Evolutionary conservation across 2,113 vertebrate genomes (phyloP).

Genomic region (Hydrolagus affinis): DNA sequence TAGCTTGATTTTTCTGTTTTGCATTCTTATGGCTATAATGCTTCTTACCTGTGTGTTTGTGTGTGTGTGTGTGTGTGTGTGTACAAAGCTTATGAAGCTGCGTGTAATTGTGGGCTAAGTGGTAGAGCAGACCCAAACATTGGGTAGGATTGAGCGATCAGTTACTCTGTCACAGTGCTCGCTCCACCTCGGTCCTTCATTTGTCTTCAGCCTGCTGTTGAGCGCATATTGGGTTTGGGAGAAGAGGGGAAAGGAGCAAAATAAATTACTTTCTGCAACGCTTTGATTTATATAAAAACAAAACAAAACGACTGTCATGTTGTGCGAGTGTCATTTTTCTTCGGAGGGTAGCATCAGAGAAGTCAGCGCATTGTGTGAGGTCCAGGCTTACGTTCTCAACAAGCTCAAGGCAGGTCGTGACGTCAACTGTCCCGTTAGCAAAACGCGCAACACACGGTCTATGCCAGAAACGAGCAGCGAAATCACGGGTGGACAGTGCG

Average conservation of each 20-base stretch:
- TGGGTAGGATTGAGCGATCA: background rate
- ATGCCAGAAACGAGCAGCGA: too few species aligned
- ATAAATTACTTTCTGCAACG: background rate
- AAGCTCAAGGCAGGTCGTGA: background rate
- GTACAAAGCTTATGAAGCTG: background rate
- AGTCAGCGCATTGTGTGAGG: background rate
- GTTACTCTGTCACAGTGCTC: background rate
- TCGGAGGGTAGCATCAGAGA: background rate
- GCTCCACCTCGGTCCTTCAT: background rate
- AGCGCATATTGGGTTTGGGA: background rate
- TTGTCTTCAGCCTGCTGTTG: background rate
- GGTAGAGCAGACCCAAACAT: background rate
- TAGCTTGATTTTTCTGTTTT: too few species aligned
- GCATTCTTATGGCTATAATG: too few species aligned
- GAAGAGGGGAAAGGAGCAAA: background rate
- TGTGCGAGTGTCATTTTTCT: background rate
- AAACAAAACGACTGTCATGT: background rate
- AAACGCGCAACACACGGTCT: background rate
- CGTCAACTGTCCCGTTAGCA: too few species aligned
- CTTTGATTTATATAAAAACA: background rate
- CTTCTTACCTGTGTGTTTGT: too few species aligned
- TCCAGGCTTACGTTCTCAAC: background rate
- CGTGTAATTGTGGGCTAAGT: background rate
- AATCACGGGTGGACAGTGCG: background rate
- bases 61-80: too few species aligned